These are phyloP conservation scores for Synchiropus splendidus DNA, from an alignment of 2,113 vertebrate species.

Conservation along the genomic window DNA sequence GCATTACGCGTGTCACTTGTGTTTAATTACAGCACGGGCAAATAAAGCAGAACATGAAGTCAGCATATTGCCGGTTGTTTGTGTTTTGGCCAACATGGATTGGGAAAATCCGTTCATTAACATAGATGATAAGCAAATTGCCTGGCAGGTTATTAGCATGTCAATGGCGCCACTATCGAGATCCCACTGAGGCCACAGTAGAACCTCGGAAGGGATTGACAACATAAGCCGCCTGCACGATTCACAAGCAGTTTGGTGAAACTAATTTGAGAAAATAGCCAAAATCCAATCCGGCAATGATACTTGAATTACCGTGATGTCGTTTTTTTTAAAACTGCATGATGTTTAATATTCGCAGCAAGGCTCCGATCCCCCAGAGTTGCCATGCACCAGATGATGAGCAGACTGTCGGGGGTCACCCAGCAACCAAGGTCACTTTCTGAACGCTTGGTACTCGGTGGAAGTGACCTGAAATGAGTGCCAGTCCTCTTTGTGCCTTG, in stretches of 20 bases:
- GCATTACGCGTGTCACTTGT: slow-evolving; percentile 48
- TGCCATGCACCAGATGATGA: slow-evolving; percentile 48
- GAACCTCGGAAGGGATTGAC: slow-evolving; percentile 22
- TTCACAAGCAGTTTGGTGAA: slow-evolving; percentile 21
- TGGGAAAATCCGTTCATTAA: slow-evolving; percentile 44
- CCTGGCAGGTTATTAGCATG: slow-evolving; percentile 46
- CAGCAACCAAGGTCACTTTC: slow-evolving; percentile 41
- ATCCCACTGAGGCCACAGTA: slow-evolving; percentile 30
- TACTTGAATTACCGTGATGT: neutral
- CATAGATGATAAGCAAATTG: slow-evolving; percentile 55
- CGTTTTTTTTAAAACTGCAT: slow-evolving; percentile 17
- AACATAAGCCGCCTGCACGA: slow-evolving; percentile 14
- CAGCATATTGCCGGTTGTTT: slow-evolving; percentile 51
- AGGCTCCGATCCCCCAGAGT: slow-evolving; percentile 49
- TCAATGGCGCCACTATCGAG: slow-evolving; percentile 30
- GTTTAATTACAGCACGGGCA: slow-evolving; percentile 57
- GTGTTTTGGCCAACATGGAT: slow-evolving; percentile 37
- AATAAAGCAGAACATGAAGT: slow-evolving; percentile 52
- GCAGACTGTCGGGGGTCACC: slow-evolving; percentile 58
- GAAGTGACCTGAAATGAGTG: slow-evolving; percentile 53
- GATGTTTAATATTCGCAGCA: slow-evolving; percentile 58
- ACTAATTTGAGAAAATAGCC: slow-evolving; percentile 1
- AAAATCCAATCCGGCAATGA: neutral
- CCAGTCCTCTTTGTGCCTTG: slow-evolving; percentile 14
- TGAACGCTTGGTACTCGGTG: slow-evolving; percentile 38